phyloP scores from a whole-genome alignment of 2,113 vertebrate species.

The Pomatorhinus ruficollis region DNA sequence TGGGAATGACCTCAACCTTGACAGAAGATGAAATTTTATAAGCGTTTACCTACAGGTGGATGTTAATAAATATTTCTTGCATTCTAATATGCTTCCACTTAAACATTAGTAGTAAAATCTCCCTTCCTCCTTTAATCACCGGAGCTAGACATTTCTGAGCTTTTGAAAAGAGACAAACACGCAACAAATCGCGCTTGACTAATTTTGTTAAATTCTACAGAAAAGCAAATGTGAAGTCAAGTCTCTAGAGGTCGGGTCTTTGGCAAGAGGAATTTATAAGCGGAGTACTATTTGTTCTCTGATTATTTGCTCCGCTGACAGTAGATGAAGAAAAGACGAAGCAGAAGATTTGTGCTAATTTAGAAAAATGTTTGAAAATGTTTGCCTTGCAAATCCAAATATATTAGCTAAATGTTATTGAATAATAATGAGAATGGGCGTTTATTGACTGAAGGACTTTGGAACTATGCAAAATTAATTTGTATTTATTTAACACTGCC shows the following conservation, averaged over 20 bases:
- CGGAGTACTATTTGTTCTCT: slow-evolving; percentile 48
- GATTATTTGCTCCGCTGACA: slow-evolving; percentile 54
- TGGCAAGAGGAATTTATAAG: slow-evolving; percentile 63
- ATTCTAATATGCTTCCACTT: slow-evolving; percentile 11
- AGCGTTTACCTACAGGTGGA: not conserved
- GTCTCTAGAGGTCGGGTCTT: slow-evolving; percentile 44
- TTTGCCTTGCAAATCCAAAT: slow-evolving; percentile 55
- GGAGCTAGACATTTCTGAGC: slow-evolving; percentile 32
- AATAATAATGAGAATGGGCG: slow-evolving; percentile 54
- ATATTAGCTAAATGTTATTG: slow-evolving; percentile 53
- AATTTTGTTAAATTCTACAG: slow-evolving; percentile 65
- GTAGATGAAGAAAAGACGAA: slow-evolving; percentile 53
- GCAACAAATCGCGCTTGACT: slow-evolving; percentile 50
- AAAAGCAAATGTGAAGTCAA: slow-evolving; percentile 65
- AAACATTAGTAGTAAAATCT: slow-evolving; percentile 21
- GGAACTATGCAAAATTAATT: slow-evolving; percentile 61
- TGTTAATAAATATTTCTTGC: not conserved
- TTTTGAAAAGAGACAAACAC: slow-evolving; percentile 33
- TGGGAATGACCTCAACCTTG: not conserved
- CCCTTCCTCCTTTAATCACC: slow-evolving; percentile 33
- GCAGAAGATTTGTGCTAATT: slow-evolving; percentile 66
- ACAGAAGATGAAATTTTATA: not conserved
- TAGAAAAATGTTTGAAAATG: slow-evolving; percentile 63
- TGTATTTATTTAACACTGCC: slow-evolving; percentile 64
- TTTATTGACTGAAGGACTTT: slow-evolving; percentile 54